phyloP scores from a whole-genome alignment of 2,797 vertebrate species.

The Acomys russatus region DNA sequence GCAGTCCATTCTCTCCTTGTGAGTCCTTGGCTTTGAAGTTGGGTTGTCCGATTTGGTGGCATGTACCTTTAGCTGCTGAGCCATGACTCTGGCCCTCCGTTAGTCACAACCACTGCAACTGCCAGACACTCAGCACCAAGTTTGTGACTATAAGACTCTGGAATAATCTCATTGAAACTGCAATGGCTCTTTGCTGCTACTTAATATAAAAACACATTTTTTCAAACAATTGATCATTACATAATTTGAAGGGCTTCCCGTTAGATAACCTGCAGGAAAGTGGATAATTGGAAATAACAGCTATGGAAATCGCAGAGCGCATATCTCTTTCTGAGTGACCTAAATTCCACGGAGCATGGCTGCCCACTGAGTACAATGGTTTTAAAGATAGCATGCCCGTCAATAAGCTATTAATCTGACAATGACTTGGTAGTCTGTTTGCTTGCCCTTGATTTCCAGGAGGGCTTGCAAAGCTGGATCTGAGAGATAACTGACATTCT shows the following conservation, averaged over 20 bases:
- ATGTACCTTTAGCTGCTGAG: not conserved
- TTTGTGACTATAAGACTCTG: not conserved
- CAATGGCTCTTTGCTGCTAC: not conserved
- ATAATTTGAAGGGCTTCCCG: slow-evolving; percentile 61
- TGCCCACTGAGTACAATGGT: slow-evolving; percentile 58
- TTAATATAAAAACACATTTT: not conserved
- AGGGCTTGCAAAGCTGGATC: slow-evolving; percentile 47
- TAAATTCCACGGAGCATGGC: slow-evolving; percentile 60
- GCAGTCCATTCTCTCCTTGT: not conserved
- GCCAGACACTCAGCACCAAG: not conserved
- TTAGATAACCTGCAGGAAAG: slow-evolving; percentile 68
- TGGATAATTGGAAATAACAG: slow-evolving; percentile 63
- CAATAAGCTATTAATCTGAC: slow-evolving; percentile 73
- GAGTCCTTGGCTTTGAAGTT: not conserved
- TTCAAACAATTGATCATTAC: slow-evolving; percentile 43
- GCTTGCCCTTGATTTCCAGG: slow-evolving; percentile 26
- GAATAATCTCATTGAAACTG: not conserved
- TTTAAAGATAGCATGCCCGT: not conserved
- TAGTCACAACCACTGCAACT: not conserved
- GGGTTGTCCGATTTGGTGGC: not conserved
- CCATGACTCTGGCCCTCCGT: not conserved
- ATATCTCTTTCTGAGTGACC: not conserved
- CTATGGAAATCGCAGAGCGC: slow-evolving; percentile 27
- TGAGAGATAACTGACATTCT: not conserved
- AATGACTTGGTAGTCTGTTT: slow-evolving; percentile 58